Evolutionary conservation across 1,140 invertebrate genomes (phyloP).

Genomic region (Drosophila melanogaster): DNA sequence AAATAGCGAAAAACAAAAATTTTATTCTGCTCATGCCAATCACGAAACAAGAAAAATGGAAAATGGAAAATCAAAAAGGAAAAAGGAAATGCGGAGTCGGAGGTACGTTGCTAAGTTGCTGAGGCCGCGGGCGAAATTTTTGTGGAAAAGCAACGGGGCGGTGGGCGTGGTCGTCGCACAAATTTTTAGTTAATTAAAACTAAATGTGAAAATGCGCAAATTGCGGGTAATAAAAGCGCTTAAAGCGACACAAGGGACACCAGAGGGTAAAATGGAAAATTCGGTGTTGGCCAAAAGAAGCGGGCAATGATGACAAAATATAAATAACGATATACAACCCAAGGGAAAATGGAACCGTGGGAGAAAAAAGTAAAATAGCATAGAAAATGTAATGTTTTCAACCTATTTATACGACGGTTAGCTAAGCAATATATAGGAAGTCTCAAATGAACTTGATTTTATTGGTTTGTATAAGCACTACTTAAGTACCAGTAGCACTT

Average conservation of each 20-base stretch:
- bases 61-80: constrained; percentile 36
- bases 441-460: too few relatives aligned
- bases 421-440: too few relatives aligned
- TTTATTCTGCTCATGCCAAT: constrained; percentile 28
- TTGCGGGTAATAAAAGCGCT: constrained; percentile 76
- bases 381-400: too few relatives aligned
- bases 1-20: constrained; percentile 55
- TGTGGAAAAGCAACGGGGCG: not conserved
- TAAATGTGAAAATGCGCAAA: constrained; percentile 80
- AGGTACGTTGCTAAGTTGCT: constrained; percentile 25
- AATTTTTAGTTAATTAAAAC: constrained; percentile 81
- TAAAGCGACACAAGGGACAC: constrained; percentile 36
- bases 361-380: not conserved
- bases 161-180: constrained; percentile 41
- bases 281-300: constrained; percentile 1
- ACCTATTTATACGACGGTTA: too few relatives aligned
- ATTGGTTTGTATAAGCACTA: too few relatives aligned
- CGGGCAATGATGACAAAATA: constrained; percentile 47
- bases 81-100: constrained; percentile 11
- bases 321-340: constrained; percentile 42
- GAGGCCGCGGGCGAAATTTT: constrained; percentile 33
- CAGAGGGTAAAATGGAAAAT: constrained; percentile 8
- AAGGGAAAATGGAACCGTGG: constrained; percentile 2
- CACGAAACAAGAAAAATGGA: constrained; percentile 43
- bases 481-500: not conserved